These are phyloP conservation scores for Chelidonichthys spinosus DNA, from an alignment of 2,797 vertebrate genomes.

Conservation along the genomic window DNA sequence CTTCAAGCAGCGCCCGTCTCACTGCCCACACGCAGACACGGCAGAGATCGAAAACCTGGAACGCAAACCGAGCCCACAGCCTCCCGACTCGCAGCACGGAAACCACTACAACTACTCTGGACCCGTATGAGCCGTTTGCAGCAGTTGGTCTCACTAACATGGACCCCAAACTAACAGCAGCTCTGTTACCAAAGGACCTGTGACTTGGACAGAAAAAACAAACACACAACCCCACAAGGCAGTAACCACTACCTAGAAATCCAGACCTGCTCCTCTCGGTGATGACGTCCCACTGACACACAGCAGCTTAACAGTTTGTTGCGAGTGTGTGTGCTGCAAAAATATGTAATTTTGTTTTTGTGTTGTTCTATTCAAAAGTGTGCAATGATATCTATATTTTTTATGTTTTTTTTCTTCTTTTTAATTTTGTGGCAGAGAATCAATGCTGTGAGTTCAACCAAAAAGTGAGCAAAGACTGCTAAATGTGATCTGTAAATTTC, in stretches of 20 bases:
- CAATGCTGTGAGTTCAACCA: constrained; percentile 17
- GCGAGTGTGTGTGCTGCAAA: constrained; percentile 32
- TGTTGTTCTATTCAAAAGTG: constrained; percentile 14
- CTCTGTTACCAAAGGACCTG: constrained; percentile 32
- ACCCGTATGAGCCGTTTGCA: constrained; percentile 76
- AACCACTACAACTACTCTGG: constrained; percentile 87
- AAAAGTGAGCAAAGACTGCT: constrained; percentile 23
- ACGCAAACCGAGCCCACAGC: constrained; percentile 86
- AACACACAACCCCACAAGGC: not conserved
- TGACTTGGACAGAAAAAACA: constrained; percentile 2
- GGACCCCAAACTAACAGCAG: constrained; percentile 18
- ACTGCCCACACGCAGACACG: constrained; percentile 32
- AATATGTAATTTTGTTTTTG: constrained; percentile 24
- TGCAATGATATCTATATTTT: constrained; percentile 39
- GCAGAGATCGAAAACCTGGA: constrained; percentile 78
- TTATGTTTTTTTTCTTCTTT: not conserved
- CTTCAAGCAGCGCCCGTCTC: constrained; percentile 88
- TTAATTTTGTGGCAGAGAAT: not conserved
- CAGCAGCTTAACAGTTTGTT: constrained; percentile 19
- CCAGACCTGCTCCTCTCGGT: constrained; percentile 9
- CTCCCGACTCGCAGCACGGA: constrained; percentile 79
- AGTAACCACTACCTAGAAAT: constrained; percentile 44
- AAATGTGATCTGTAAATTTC: constrained; percentile 35
- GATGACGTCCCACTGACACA: constrained; percentile 3
- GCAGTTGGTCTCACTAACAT: constrained; percentile 10